Percentiles rank a stretch among this genome's conserved stretches.
phyloP scores from a whole-genome alignment of 2,888 invertebrate genomes.

The Diarsia rubi region DNA sequence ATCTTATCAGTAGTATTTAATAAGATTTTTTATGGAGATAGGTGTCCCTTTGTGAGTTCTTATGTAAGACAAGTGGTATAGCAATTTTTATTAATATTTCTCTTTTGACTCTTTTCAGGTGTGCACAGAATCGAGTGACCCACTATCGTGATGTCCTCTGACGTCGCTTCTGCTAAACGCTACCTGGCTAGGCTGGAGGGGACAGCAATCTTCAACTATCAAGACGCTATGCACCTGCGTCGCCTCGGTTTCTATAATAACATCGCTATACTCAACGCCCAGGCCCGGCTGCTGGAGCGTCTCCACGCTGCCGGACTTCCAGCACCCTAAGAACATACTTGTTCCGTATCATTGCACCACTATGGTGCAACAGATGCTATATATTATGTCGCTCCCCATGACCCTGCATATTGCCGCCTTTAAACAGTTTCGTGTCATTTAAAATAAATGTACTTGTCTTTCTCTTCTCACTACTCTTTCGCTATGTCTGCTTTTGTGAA shows the following conservation, averaged over 20 bases:
- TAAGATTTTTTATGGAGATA: background rate
- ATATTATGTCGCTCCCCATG: background rate
- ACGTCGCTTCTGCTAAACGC: slow-evolving; percentile 12
- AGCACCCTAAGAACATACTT: background rate
- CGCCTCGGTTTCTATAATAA: background rate
- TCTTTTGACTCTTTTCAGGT: background rate
- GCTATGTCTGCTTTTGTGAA: background rate
- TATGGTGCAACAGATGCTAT: slow-evolving; percentile 12
- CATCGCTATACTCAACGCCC: background rate
- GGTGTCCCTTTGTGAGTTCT: background rate
- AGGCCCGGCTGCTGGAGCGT: background rate
- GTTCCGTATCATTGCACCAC: background rate
- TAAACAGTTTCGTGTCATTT: no score
- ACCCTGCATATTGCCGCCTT: background rate
- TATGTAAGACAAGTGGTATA: background rate
- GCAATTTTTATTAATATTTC: background rate
- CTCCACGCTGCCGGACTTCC: background rate
- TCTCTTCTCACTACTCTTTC: background rate
- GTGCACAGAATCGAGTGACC: background rate
- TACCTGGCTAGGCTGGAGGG: background rate
- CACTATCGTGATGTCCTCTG: slow-evolving; percentile 20
- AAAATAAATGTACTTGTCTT: background rate
- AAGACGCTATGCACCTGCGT: background rate
- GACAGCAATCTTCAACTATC: background rate
- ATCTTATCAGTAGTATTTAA: background rate